Evolutionary conservation across 2,888 invertebrate genomes (phyloP), one percentile per base, ranked within the genome.

Genomic region (Plusia festucae): DNA sequence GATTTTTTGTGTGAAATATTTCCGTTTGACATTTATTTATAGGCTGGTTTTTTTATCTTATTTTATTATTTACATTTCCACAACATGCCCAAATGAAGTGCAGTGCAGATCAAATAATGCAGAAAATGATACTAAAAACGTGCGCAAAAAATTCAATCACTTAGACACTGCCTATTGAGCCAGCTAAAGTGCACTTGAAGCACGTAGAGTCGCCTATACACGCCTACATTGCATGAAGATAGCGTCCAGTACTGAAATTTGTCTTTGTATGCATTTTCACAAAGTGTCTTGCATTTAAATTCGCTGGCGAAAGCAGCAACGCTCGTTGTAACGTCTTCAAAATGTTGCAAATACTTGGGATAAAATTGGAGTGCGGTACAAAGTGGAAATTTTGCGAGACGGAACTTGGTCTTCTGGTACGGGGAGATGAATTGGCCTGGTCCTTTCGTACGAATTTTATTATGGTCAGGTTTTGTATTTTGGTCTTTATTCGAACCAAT

Each of bases 211-310:
- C n/a, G 15, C 40, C n/a, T n/a, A 40, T 40, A 40, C n/a, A 40
- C 40, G 40, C 40, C 40, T 40, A 18, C 18, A 20, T 18, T 11
- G 46, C 11, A 49, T 20, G 18, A 18, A 46, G 46, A 9, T 18
- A 49, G n/a, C 46, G 46, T 49, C 46, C 46, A 49, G 46, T 49
- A 18, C 18, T 40, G 40, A 49, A 49, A 20, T 49, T 49, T 49
- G 46, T 49, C 46, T 20, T 49, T 40, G 18, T 20, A 49, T 49
- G 46, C 46, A 49, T 49, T 49, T 20, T 49, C 46, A 20, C 20
- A 49, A 20, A 49, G 46, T 49, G 46, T 49, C 46, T 49, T 20
- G 46, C 46, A 49, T 49, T 49, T 49, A 49, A 49, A 49, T 49
- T 49, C 46, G 46, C 46, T 49, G 46, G 46, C 20, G 46, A 18